Conservation (phyloP, 1,140 invertebrate genomes). For the Linepithema humile region DNA sequence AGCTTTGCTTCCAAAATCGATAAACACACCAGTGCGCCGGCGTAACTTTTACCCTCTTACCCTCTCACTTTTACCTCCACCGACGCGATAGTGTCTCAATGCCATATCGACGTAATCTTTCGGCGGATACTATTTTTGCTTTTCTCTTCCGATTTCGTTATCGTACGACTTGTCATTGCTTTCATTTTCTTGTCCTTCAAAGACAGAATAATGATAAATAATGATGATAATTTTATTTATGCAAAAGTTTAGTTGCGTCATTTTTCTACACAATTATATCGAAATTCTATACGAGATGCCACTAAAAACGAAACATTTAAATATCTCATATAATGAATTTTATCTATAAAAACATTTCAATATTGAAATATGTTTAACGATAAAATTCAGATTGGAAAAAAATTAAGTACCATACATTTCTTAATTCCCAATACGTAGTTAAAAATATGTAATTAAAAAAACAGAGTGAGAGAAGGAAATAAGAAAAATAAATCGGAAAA, state of each 20-base stretch:
- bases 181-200: neutral
- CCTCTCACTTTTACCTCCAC: conserved; percentile 23
- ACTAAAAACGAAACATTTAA: neutral
- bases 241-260: neutral
- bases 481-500: no score
- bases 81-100: conserved; percentile 24
- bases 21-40: conserved; percentile 78
- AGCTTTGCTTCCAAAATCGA: conserved; percentile 79
- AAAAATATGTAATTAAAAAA: no score
- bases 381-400: no score
- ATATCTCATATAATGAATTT: neutral
- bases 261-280: neutral
- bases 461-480: no score
- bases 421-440: no score
- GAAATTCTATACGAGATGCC: neutral
- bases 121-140: conserved; percentile 28
- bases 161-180: neutral
- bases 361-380: neutral
- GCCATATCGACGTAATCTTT: conserved; percentile 42
- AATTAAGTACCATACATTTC: no score
- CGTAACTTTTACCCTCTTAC: conserved; percentile 70
- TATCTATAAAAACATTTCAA: neutral
- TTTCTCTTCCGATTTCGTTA: conserved; percentile 5
- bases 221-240: neutral
- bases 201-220: neutral